Conservation (phyloP, 1,140 invertebrate species). For the Drosophila lacertosa region DNA sequence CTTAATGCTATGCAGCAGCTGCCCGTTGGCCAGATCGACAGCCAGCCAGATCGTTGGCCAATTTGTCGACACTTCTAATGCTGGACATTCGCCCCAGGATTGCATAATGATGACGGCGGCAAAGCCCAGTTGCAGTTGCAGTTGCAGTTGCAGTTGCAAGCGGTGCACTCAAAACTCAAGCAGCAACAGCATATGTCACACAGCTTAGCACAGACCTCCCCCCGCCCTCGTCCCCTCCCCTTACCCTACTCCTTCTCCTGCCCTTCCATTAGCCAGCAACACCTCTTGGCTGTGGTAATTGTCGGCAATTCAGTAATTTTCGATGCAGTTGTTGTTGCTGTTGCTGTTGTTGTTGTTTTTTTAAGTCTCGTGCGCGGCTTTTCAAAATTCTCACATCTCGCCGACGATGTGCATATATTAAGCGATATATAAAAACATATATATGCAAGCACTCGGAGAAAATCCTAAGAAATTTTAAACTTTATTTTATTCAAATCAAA, state of each 20-base stretch:
- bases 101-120: slow-evolving; percentile 3
- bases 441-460: background rate
- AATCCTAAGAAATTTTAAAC: no score
- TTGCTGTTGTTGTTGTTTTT: slow-evolving; percentile 6
- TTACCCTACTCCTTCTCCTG: no score
- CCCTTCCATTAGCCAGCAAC: background rate
- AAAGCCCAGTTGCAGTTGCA: slow-evolving; percentile 42
- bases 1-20: slow-evolving; percentile 41
- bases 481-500: no score
- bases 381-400: slow-evolving; percentile 69
- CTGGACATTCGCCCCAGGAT: slow-evolving; percentile 59
- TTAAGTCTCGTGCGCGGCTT: background rate
- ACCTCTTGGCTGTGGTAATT: slow-evolving; percentile 48
- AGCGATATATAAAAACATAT: background rate
- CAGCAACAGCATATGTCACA: slow-evolving; percentile 48
- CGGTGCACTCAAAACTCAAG: slow-evolving; percentile 70
- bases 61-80: slow-evolving; percentile 76
- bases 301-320: slow-evolving; percentile 74
- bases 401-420: slow-evolving; percentile 50
- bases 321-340: slow-evolving; percentile 45
- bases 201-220: background rate
- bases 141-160: slow-evolving; percentile 46
- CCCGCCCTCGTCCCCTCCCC: background rate
- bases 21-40: slow-evolving; percentile 55
- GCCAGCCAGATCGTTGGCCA: slow-evolving; percentile 37